These are phyloP conservation scores for Drosophila biarmipes DNA, from an alignment of 1,140 invertebrate species.

Conservation along the genomic window DNA sequence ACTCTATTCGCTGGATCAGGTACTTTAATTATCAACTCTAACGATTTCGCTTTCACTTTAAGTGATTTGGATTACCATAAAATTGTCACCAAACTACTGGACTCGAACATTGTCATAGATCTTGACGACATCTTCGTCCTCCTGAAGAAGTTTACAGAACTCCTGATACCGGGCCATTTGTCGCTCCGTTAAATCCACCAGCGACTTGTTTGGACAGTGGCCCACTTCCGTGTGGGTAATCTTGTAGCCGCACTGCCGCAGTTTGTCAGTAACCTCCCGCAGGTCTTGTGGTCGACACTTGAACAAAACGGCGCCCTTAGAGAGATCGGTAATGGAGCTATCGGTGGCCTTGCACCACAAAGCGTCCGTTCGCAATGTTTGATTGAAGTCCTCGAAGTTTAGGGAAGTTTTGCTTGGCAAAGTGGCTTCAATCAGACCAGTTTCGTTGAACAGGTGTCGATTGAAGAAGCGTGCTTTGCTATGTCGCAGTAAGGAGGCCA, in stretches of 20 bases:
- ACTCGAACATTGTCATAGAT: slow-evolving; percentile 70
- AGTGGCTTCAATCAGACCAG: slow-evolving; percentile 49
- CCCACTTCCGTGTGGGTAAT: slow-evolving; percentile 40
- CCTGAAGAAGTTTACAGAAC: slow-evolving; percentile 36
- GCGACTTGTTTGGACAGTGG: slow-evolving; percentile 24
- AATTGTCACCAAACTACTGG: not conserved
- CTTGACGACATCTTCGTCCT: slow-evolving; percentile 51
- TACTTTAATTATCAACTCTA: not conserved
- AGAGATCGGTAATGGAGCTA: slow-evolving; percentile 20
- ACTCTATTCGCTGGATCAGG: too few species aligned
- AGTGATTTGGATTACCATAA: not conserved
- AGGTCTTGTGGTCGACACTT: slow-evolving; percentile 45
- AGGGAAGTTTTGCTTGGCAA: slow-evolving; percentile 10
- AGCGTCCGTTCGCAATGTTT: slow-evolving; percentile 44
- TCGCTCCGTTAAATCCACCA: slow-evolving; percentile 15
- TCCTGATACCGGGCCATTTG: slow-evolving; percentile 33
- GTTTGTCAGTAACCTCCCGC: slow-evolving; percentile 24
- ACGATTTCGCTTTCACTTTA: not conserved
- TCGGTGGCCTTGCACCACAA: slow-evolving; percentile 48
- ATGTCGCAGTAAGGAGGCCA: slow-evolving; percentile 26
- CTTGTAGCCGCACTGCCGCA: slow-evolving; percentile 48
- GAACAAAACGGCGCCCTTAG: slow-evolving; percentile 43
- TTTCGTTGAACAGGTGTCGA: slow-evolving; percentile 38
- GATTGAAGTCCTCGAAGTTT: slow-evolving; percentile 16
- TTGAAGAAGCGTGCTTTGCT: slow-evolving; percentile 41